Base-by-base conservation (phyloP, 2,888 invertebrate genomes). In the Laspeyria flexula region DNA sequence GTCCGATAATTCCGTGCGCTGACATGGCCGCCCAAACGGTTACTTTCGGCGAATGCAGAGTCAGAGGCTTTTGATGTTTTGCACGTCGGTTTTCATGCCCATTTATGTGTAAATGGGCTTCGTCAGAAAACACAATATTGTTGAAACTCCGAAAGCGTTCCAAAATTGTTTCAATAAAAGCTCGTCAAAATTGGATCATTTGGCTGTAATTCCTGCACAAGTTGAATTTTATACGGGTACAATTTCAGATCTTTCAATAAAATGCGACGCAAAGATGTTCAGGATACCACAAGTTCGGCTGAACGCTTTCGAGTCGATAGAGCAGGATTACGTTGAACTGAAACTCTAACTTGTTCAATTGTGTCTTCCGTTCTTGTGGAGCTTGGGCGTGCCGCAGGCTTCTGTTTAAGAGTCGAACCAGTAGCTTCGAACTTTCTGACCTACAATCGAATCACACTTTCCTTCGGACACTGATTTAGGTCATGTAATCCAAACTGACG, bases 231-330 rank as follows among this genome's bases (percentile, higher is more conserved):
- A 45, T 11, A n/a, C 23, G 49, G 31, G 30, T 55, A 48, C 15
- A 62, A 55, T 46, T 55, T 51, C 27, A 66, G 30, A 56, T 67
- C 58, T 53, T 44, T 39, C 21, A n/a, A 25, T 44, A 59, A 57
- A 59, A 62, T 65, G n/a, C 62, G 55, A 37, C 52, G 53, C 40
- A 61, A 60, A 39, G 56, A 48, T 46, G 60, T 60, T 48, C 60
- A 55, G 37, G 56, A 54, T 54, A 61, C 29, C 13, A 21, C 44
- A 11, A 63, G 53, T 30, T 58, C 55, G 31, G 56, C 54, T 56
- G 62, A 62, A 38, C 64, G 52, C 54, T 64, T 64, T 37, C 63
- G 63, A 47, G 58, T 57, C 11, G 63, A 58, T 50, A 30, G 47
- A 30, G 31, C 48, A 42, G 60, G 58, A 58, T 58, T 27, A 38